Base-by-base conservation (phyloP, 2,888 invertebrate genomes). In the Tineola bisselliella region DNA sequence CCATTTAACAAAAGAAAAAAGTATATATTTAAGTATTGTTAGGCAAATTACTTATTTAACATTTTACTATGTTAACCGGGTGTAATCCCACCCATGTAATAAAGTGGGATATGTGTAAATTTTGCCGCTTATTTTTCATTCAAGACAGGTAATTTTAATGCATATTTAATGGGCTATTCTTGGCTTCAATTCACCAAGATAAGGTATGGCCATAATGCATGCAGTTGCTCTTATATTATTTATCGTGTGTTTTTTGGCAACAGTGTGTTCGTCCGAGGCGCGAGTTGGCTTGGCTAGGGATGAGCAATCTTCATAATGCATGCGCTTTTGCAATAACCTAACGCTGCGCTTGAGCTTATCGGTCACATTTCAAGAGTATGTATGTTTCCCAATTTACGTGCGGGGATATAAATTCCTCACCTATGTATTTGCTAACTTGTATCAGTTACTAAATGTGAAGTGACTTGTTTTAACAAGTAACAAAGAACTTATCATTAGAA, bases 161-260 rank as follows among this genome's bases (percentile, higher is more conserved):
- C 84, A 87, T 87, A 86, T 83, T 83, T 86, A 87, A 86, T 84
- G 86, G 84, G 77, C 81, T 75, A 80, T 80, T 84, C 83, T 87
- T 87, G 87, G 87, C 87, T 86, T 87, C 84, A 86, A 86, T 83
- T 78, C 84, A 75, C 81, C 78, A 83, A 81, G 87, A 87, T 87
- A 87, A 84, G 86, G 84, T 82, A 78, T 73, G 75, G 76, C 76
- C 77, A 83, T 87, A 86, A 86, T 84, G 84, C 84, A 86, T 84
- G 77, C 84, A 82, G 84, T 84, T 81, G 82, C 81, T 75, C 72
- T 75, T 74, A 77, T 72, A 76, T 86, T 87, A 86, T 87, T 87
- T 86, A 87, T 83, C 75, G 86, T 80, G 84, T 84, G 84, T 86
- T 86, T 87, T 87, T 87, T 86, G 86, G 86, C 86, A 87, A 83